A percentile compares a stretch with the other conserved stretches of the same genome.
Evolutionary conservation across 1,140 invertebrate species (phyloP).

Genomic region (Cyclargus thomasi): DNA sequence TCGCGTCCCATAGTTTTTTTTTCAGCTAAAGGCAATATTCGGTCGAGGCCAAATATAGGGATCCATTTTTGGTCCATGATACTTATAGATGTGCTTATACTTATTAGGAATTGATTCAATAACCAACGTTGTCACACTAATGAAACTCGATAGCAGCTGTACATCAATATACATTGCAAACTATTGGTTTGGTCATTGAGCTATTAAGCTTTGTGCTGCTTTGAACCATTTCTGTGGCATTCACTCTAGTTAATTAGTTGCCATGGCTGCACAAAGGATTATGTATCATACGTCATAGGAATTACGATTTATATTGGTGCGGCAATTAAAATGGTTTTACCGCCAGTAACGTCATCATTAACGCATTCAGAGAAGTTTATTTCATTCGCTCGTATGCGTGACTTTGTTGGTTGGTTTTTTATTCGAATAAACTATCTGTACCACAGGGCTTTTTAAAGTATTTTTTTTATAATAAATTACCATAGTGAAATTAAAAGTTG

Average conservation of each 20-base stretch:
- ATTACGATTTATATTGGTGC: background rate
- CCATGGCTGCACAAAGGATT: conserved; percentile 4
- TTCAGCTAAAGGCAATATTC: no score
- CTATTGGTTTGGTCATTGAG: background rate
- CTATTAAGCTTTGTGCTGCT: background rate
- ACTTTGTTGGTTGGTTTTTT: background rate
- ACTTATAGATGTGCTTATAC: no score
- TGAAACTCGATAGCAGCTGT: background rate
- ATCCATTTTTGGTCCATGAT: no score
- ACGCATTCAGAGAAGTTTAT: background rate
- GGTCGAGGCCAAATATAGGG: no score
- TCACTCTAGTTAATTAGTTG: conserved; percentile 29
- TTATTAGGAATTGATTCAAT: background rate
- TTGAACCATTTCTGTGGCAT: background rate
- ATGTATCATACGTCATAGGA: background rate
- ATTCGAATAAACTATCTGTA: background rate
- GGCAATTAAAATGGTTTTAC: conserved; percentile 1
- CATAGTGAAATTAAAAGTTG: no score
- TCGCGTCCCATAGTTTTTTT: no score
- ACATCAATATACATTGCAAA: background rate
- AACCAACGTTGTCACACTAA: background rate
- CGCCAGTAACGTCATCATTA: background rate
- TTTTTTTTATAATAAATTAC: no score
- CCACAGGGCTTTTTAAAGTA: no score
- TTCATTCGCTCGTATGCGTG: background rate